Evolutionary conservation across 2,113 vertebrate species (phyloP).

Genomic region (Urocynchramus pylzowi): DNA sequence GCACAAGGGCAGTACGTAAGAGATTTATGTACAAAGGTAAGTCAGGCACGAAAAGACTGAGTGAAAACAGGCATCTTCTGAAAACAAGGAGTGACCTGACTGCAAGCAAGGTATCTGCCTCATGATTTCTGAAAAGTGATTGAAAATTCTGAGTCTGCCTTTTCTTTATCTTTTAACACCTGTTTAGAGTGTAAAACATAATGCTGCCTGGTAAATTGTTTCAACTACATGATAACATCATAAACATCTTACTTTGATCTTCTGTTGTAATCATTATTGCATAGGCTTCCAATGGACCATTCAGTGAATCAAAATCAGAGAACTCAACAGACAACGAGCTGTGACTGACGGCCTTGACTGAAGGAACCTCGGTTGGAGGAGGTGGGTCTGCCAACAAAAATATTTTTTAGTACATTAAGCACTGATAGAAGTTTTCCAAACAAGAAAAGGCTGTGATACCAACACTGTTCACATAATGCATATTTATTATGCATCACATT

Average conservation of each 20-base stretch:
- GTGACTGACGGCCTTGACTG: conserved; percentile 34
- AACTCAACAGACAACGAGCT: conserved; percentile 67
- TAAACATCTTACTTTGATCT: conserved; percentile 50
- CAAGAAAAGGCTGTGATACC: not conserved
- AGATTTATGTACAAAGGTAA: not conserved
- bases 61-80: not conserved
- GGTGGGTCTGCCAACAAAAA: conserved; percentile 74
- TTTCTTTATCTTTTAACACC: not conserved
- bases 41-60: not conserved
- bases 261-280: conserved; percentile 79
- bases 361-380: not conserved
- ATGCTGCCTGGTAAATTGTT: not conserved
- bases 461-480: not conserved
- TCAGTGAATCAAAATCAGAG: conserved; percentile 59
- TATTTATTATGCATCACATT: not conserved
- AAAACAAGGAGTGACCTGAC: not conserved
- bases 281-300: conserved; percentile 77
- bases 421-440: not conserved
- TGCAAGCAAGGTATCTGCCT: not conserved
- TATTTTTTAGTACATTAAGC: not conserved
- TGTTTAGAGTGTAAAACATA: not conserved
- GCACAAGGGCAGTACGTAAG: not conserved
- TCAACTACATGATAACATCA: not conserved
- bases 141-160: not conserved
- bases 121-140: not conserved